phyloP scores from a whole-genome alignment of 2,113 vertebrate genomes.

The Eira barbara region DNA sequence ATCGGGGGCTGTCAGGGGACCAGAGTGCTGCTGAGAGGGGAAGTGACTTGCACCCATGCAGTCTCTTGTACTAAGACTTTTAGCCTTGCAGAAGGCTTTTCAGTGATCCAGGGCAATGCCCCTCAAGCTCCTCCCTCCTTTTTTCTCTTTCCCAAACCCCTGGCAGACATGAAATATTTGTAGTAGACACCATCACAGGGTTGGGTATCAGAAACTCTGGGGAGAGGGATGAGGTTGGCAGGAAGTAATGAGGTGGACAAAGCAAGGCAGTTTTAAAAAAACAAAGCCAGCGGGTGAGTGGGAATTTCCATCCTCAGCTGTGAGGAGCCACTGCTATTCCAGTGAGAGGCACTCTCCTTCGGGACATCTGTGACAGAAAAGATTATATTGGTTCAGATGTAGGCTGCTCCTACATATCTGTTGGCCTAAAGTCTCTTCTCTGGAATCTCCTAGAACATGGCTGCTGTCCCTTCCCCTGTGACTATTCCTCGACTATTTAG shows the following conservation, averaged over 20 bases:
- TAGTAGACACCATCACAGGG: neutral
- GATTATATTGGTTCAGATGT: neutral
- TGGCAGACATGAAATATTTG: neutral
- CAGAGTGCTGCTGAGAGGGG: no score
- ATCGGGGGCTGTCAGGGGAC: neutral
- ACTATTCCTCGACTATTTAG: neutral
- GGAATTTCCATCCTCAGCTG: neutral
- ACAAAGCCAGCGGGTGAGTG: neutral
- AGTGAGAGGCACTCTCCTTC: neutral
- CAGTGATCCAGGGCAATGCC: no score
- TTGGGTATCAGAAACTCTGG: neutral
- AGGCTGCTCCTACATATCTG: neutral
- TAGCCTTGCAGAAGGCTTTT: neutral
- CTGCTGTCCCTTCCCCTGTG: neutral
- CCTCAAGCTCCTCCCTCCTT: neutral
- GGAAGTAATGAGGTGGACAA: neutral
- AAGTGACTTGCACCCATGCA: fast-evolving
- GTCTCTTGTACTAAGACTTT: neutral
- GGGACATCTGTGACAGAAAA: fast-evolving
- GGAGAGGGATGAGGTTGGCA: neutral
- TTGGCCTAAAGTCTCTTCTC: neutral
- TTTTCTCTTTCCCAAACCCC: neutral
- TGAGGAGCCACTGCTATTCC: neutral
- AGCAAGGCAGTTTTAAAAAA: neutral
- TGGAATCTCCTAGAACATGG: neutral